Evolutionary conservation across 2,888 invertebrate genomes (phyloP).

Genomic region (Eilema depressum): DNA sequence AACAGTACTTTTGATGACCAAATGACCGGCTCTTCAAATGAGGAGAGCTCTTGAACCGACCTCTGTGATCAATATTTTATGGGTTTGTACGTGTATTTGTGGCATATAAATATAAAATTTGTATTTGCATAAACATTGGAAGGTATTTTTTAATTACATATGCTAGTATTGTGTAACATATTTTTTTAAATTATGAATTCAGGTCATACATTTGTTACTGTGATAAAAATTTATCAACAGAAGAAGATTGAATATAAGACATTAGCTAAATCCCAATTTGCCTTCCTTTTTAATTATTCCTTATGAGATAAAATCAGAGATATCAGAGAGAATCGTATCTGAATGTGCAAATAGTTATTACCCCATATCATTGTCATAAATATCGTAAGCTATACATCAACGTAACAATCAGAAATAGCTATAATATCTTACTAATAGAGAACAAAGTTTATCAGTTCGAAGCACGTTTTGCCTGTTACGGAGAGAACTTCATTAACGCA

Average conservation of each 20-base stretch:
- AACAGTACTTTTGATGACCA: conserved; percentile 66
- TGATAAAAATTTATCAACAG: not conserved
- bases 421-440: conserved; percentile 38
- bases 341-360: not conserved
- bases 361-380: not conserved
- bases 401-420: conserved; percentile 24
- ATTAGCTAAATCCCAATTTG: no score
- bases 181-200: not conserved
- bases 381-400: conserved; percentile 13
- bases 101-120: not conserved
- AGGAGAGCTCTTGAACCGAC: conserved; percentile 59
- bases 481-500: conserved; percentile 67
- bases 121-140: not conserved
- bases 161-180: not conserved
- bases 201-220: not conserved
- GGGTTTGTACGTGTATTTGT: not conserved
- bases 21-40: conserved; percentile 61
- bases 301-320: not conserved
- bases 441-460: conserved; percentile 65
- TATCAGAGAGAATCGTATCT: not conserved
- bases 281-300: not conserved
- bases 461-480: conserved; percentile 66
- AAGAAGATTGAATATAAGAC: no score
- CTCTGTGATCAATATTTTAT: conserved; percentile 59
- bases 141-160: not conserved